Percentiles rank a stretch among this genome's conserved stretches.
Evolutionary conservation across 1,140 invertebrate genomes (phyloP).

Genomic region (Ladona fulva): DNA sequence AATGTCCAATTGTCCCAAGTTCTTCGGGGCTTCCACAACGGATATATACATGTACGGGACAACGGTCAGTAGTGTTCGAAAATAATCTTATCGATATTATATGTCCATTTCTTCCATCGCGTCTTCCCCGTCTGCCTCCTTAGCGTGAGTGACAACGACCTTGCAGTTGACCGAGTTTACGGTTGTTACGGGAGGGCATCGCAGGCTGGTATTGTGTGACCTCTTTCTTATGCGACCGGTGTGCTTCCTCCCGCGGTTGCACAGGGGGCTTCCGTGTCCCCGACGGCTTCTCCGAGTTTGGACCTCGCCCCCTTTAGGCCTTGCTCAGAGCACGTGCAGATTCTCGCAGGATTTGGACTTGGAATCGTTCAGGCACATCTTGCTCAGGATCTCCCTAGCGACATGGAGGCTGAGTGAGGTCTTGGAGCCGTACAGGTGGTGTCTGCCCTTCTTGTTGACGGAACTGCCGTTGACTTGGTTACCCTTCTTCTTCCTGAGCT

Average conservation of each 20-base stretch:
- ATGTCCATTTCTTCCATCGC: neutral
- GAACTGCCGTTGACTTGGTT: slow-evolving; percentile 33
- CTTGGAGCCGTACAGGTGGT: slow-evolving; percentile 51
- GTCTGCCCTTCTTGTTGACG: slow-evolving; percentile 26
- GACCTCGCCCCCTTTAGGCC: neutral
- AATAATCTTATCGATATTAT: neutral
- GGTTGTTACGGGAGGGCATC: neutral
- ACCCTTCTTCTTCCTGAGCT: slow-evolving; percentile 38
- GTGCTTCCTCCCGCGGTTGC: neutral
- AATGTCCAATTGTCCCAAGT: too few relatives aligned
- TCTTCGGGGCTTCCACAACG: too few relatives aligned
- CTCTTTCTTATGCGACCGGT: neutral
- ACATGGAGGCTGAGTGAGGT: slow-evolving; percentile 66
- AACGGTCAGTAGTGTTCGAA: too few relatives aligned
- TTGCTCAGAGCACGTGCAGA: slow-evolving; percentile 68
- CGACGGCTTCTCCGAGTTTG: neutral
- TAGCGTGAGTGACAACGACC: neutral
- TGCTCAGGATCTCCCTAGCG: slow-evolving; percentile 68
- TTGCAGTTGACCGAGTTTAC: neutral
- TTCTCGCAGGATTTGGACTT: slow-evolving; percentile 89
- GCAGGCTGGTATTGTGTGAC: neutral
- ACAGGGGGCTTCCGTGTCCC: neutral
- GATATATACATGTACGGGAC: too few relatives aligned
- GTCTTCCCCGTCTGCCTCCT: neutral
- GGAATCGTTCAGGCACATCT: slow-evolving; percentile 76